Conservation (phyloP, 2,888 invertebrate species). For the Polyommatus icarus region DNA sequence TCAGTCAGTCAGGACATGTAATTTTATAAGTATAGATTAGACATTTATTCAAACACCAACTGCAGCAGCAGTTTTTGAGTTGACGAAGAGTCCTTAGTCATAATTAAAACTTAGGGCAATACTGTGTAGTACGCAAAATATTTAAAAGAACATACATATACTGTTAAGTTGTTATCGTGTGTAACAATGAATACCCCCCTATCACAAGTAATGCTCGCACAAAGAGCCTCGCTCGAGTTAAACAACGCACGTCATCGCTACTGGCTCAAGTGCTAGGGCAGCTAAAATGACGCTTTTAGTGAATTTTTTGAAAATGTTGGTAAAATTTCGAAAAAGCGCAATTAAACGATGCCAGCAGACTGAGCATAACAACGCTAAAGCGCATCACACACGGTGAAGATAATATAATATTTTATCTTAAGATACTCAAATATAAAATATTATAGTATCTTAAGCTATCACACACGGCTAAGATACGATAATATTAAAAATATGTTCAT, state of each 20-base stretch:
- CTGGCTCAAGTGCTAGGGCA: constrained; percentile 59
- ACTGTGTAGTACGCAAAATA: not conserved
- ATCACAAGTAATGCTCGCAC: constrained; percentile 72
- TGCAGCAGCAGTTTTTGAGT: not conserved
- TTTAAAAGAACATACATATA: constrained; percentile 35
- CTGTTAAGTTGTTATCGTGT: constrained; percentile 57
- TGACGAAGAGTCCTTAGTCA: not conserved
- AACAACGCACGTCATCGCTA: constrained; percentile 72
- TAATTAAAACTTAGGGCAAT: not conserved
- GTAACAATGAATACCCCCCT: constrained; percentile 52
- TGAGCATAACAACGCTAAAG: too few species aligned
- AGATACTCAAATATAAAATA: too few species aligned
- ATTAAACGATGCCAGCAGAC: too few species aligned
- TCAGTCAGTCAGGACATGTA: too few species aligned
- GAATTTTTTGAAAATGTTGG: not conserved
- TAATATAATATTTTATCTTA: too few species aligned
- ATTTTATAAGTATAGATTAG: too few species aligned
- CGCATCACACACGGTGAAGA: too few species aligned
- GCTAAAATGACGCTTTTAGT: constrained; percentile 59
- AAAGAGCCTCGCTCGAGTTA: constrained; percentile 69
- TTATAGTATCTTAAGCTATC: too few species aligned
- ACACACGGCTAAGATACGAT: too few species aligned
- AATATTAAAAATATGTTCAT: too few species aligned
- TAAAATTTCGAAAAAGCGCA: too few species aligned
- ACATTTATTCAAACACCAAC: not conserved